Conservation (phyloP, 2,113 vertebrate species). For the Daubentonia madagascariensis region DNA sequence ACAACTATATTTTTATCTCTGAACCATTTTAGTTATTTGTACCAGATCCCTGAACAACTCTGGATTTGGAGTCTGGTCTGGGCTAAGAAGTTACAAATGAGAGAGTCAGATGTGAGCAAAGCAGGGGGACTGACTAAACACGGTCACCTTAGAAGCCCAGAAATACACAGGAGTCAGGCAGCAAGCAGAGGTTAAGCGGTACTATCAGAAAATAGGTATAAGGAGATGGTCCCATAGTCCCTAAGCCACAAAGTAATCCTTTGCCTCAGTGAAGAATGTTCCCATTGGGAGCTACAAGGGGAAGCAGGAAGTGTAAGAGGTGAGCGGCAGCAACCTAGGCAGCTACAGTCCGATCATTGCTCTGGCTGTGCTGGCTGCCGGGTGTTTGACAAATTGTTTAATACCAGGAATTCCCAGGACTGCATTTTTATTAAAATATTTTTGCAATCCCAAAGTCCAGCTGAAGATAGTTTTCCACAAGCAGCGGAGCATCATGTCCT, state of each 20-base stretch:
- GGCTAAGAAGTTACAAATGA: background rate
- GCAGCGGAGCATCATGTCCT: background rate
- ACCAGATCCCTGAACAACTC: background rate
- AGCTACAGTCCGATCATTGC: rapidly evolving
- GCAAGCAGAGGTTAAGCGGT: background rate
- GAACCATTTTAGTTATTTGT: background rate
- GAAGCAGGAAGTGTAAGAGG: background rate
- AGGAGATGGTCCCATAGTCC: background rate
- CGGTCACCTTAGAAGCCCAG: background rate
- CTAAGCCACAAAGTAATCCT: background rate
- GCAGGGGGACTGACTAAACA: background rate
- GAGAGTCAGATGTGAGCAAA: background rate
- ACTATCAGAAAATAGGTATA: background rate
- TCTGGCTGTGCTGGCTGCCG: background rate
- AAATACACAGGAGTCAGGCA: background rate
- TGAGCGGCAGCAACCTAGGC: background rate
- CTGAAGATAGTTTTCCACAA: background rate
- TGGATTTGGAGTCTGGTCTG: background rate
- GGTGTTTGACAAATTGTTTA: conserved; percentile 45
- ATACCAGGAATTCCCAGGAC: conserved; percentile 32
- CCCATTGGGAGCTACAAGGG: background rate
- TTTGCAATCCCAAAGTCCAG: background rate
- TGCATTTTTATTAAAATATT: background rate
- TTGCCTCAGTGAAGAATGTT: background rate
- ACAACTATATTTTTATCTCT: background rate